phyloP scores from a whole-genome alignment of 1,140 invertebrate genomes.

The Metopolophium dirhodum region DNA sequence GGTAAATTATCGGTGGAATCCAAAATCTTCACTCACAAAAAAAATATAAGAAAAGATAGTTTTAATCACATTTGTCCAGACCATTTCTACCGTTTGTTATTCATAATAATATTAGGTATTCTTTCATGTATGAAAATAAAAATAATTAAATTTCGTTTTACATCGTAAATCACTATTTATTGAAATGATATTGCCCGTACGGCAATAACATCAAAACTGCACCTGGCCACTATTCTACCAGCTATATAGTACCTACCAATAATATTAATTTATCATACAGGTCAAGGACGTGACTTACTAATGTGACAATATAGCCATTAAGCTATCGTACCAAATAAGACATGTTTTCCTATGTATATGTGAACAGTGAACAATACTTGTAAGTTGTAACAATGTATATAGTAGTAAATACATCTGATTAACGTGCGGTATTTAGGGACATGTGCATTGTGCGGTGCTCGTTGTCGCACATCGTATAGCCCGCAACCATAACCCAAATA shows the following conservation, averaged over 20 bases:
- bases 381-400: not conserved
- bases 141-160: not conserved
- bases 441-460: not conserved
- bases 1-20: not conserved
- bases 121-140: not conserved
- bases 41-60: not conserved
- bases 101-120: not conserved
- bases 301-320: not conserved
- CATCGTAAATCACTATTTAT: not conserved
- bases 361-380: not conserved
- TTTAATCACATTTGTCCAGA: not conserved
- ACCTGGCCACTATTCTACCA: not conserved
- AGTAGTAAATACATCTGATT: not conserved
- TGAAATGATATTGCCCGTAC: not conserved
- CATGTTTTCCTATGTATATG: not conserved
- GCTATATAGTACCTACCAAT: not conserved
- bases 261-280: constrained; percentile 4
- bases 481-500: not conserved
- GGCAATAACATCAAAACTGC: not conserved
- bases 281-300: not conserved
- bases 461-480: not conserved
- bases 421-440: not conserved
- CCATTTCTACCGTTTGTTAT: not conserved
- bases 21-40: not conserved
- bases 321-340: not conserved